phyloP scores from a whole-genome alignment of 2,888 invertebrate species.

The Camptogramma bilineatum region DNA sequence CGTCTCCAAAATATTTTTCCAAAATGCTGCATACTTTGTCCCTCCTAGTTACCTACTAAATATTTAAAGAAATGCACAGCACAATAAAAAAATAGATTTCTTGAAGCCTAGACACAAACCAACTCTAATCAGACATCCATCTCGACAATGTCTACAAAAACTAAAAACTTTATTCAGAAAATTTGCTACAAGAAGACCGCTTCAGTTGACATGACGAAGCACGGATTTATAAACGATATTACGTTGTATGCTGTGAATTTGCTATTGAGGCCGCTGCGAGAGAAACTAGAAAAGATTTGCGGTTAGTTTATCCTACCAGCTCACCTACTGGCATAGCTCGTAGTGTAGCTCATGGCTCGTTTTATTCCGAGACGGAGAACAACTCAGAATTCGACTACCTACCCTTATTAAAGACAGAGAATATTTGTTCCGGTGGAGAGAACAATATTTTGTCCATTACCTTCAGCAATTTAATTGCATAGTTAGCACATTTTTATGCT shows the following conservation, averaged over 20 bases:
- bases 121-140: background rate
- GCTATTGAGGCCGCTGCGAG: conserved; percentile 52
- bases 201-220: conserved; percentile 64
- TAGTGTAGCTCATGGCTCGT: no score
- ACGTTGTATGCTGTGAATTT: conserved; percentile 50
- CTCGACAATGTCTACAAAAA: conserved; percentile 49
- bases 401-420: no score
- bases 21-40: no score
- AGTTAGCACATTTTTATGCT: no score
- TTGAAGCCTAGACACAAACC: background rate
- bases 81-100: conserved; percentile 5
- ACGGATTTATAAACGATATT: conserved; percentile 61
- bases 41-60: no score
- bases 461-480: no score
- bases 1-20: no score
- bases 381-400: no score
- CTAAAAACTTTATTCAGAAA: conserved; percentile 60
- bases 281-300: conserved; percentile 54
- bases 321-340: no score
- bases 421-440: no score
- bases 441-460: no score
- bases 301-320: conserved; percentile 40
- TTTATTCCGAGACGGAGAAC: no score
- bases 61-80: background rate
- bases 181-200: conserved; percentile 59